These are phyloP conservation scores for Pristis pectinata DNA, from an alignment of 2,797 vertebrate genomes.

Conservation along the genomic window DNA sequence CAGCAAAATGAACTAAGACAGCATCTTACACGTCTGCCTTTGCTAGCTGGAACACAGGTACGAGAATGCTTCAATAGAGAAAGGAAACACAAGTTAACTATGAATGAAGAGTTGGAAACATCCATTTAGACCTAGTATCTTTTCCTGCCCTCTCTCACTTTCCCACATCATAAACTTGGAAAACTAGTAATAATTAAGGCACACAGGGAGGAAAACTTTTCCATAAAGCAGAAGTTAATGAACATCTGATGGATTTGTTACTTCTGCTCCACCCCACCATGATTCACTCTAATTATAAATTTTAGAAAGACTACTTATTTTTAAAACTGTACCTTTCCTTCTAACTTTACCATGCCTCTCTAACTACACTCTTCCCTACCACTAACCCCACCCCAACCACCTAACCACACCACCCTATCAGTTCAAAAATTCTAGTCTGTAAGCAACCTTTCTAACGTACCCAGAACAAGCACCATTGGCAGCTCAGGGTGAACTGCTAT, in stretches of 20 bases:
- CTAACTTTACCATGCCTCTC: too few relatives aligned
- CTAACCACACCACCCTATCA: too few relatives aligned
- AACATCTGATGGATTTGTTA: too few relatives aligned
- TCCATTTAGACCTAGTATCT: neutral
- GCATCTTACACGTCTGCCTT: conserved; percentile 98
- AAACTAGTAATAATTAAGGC: neutral
- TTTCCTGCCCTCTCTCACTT: neutral
- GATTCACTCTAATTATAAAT: too few relatives aligned
- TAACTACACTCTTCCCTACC: too few relatives aligned
- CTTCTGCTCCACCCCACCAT: too few relatives aligned
- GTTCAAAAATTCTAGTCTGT: too few relatives aligned
- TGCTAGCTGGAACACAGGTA: conserved; percentile 86
- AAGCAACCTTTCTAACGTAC: neutral
- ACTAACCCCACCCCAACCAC: too few relatives aligned
- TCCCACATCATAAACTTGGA: neutral
- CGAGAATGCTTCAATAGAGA: conserved; percentile 76
- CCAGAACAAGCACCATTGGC: neutral
- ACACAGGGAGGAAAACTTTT: neutral
- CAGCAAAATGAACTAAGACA: conserved; percentile 48
- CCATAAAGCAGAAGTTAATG: neutral
- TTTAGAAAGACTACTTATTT: too few relatives aligned
- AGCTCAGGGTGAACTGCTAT: neutral
- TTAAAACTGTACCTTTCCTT: too few relatives aligned
- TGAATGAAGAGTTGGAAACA: neutral
- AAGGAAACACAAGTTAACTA: conserved; percentile 36